These are phyloP conservation scores for Schizotus pectinicornis DNA, from an alignment of 2,888 invertebrate species.

Conservation along the genomic window DNA sequence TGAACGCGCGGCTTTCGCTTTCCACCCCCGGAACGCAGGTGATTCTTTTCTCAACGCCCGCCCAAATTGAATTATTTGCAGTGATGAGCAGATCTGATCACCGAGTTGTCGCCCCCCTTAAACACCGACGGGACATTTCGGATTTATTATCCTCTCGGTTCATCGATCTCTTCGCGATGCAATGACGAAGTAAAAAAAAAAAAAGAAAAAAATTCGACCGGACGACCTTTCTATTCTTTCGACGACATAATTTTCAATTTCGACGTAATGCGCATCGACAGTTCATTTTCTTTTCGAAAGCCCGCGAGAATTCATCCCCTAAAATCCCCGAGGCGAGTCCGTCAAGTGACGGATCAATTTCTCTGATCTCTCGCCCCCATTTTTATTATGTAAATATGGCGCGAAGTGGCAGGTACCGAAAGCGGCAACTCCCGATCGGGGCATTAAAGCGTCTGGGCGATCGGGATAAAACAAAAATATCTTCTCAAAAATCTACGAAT, in stretches of 20 bases:
- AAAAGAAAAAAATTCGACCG: background rate
- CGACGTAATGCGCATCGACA: slow-evolving; percentile 14
- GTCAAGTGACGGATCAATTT: slow-evolving; percentile 30
- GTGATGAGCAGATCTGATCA: slow-evolving; percentile 17
- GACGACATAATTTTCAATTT: slow-evolving; percentile 18
- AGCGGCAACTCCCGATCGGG: slow-evolving; percentile 16
- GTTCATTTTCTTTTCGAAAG: slow-evolving; percentile 13
- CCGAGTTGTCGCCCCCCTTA: too few relatives aligned
- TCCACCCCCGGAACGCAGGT: slow-evolving; percentile 30
- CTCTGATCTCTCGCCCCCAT: slow-evolving; percentile 19
- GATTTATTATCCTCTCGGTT: too few relatives aligned
- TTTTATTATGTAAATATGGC: slow-evolving; percentile 29
- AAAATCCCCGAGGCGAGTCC: slow-evolving; percentile 18
- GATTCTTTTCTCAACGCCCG: slow-evolving; percentile 39
- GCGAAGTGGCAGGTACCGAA: slow-evolving; percentile 14
- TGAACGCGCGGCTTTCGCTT: slow-evolving; percentile 1
- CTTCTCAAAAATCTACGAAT: slow-evolving; percentile 11
- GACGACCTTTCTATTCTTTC: slow-evolving; percentile 29
- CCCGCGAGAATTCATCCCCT: slow-evolving; percentile 26
- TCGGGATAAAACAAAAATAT: background rate
- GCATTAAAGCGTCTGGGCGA: slow-evolving; percentile 7
- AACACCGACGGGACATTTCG: too few relatives aligned
- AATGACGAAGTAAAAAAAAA: too few relatives aligned
- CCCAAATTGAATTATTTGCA: slow-evolving; percentile 42
- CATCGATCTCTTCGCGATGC: too few relatives aligned